phyloP scores from a whole-genome alignment of 2,113 vertebrate genomes.

The Marcusenius ussheri region DNA sequence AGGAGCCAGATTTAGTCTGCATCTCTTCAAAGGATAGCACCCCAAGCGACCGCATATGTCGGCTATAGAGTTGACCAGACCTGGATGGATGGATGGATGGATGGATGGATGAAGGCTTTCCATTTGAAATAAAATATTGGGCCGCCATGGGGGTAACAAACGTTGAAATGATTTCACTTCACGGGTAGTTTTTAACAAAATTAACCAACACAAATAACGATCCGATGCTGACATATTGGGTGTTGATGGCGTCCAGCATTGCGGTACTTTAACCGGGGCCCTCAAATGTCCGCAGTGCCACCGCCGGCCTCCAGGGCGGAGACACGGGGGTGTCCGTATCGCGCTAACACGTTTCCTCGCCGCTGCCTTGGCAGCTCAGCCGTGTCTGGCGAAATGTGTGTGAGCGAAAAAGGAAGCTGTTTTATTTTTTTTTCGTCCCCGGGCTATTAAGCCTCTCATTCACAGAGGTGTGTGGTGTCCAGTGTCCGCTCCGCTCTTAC shows the following conservation, averaged over 20 bases:
- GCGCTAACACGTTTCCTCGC: background rate
- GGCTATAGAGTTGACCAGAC: background rate
- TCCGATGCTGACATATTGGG: background rate
- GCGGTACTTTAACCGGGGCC: background rate
- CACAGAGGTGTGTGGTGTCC: background rate
- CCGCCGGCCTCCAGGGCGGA: background rate
- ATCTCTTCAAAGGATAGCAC: background rate
- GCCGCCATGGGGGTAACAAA: no score
- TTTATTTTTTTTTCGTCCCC: background rate
- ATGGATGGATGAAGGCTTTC: background rate
- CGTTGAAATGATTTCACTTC: background rate
- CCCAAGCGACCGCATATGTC: background rate
- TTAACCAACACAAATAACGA: background rate
- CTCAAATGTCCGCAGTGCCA: background rate
- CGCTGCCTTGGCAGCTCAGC: background rate
- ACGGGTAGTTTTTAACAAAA: background rate
- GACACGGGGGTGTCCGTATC: background rate
- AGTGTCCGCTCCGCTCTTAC: background rate
- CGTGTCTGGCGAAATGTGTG: background rate
- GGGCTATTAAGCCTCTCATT: background rate
- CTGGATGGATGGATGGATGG: background rate
- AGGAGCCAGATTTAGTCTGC: background rate
- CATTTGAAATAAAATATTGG: background rate
- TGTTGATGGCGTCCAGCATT: background rate
- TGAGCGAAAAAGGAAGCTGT: background rate